Evolutionary conservation across 2,888 invertebrate genomes (phyloP).

Genomic region (Apodemia duryi): DNA sequence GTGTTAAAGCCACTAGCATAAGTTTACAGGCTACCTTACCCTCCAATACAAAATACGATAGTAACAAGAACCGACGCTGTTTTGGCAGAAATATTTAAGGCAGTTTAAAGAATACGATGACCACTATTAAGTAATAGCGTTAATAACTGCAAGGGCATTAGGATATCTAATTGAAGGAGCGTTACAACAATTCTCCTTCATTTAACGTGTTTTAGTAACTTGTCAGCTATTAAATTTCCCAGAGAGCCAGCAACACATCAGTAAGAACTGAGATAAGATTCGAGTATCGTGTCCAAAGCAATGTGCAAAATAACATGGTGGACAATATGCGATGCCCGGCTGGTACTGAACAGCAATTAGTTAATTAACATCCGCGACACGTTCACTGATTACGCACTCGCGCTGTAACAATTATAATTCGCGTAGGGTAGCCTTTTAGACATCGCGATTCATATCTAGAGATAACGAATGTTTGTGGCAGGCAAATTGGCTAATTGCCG

Average conservation of each 20-base stretch:
- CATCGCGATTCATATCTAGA: slow-evolving; percentile 2
- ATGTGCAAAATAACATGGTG: background rate
- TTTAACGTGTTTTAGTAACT: no score
- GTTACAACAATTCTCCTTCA: no score
- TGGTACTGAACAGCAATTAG: background rate
- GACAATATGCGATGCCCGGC: background rate
- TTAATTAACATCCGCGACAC: slow-evolving; percentile 5
- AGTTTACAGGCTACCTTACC: no score
- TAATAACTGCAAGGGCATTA: no score
- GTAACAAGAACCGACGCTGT: no score
- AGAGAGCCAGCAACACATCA: background rate
- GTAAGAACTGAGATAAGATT: background rate
- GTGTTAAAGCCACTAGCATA: no score
- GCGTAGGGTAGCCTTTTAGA: background rate
- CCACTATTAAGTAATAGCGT: no score
- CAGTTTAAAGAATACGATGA: no score
- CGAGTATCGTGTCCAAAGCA: background rate
- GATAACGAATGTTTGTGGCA: background rate
- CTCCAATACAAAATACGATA: no score
- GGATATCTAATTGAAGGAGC: no score
- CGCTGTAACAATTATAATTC: slow-evolving; percentile 2
- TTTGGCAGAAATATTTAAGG: no score
- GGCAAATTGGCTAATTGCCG: background rate
- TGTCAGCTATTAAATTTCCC: no score
- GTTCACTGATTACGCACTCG: slow-evolving; percentile 3